phyloP scores from a whole-genome alignment of 2,888 invertebrate species.

The Protophormia terraenovae region DNA sequence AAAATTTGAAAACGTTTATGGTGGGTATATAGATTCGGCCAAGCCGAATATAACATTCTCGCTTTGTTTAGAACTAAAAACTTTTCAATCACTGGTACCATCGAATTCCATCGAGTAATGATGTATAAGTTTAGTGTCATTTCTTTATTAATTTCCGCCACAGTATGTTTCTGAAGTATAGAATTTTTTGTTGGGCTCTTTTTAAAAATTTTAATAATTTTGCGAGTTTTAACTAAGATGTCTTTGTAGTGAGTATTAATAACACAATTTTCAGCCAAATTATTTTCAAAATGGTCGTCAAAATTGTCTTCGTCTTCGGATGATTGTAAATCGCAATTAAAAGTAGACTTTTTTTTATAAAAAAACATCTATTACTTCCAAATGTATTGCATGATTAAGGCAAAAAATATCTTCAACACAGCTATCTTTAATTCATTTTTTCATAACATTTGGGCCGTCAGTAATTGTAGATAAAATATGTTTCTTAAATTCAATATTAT shows the following conservation, averaged over 20 bases:
- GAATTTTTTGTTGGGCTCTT: no score
- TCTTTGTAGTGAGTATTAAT: no score
- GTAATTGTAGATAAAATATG: not conserved
- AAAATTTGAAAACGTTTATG: no score
- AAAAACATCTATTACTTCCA: not conserved
- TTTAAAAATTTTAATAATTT: no score
- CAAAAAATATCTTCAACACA: constrained; percentile 6
- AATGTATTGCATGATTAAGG: constrained; percentile 1
- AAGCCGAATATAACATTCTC: no score
- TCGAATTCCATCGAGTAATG: constrained; percentile 13
- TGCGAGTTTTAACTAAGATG: no score
- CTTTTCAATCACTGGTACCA: constrained; percentile 11
- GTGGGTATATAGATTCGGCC: no score
- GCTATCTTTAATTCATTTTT: not conserved
- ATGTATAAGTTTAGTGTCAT: not conserved
- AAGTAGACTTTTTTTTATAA: no score
- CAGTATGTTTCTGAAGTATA: not conserved
- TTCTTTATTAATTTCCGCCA: constrained; percentile 3
- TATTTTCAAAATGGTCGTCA: no score
- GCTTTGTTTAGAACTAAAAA: not conserved
- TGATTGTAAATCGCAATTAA: no score
- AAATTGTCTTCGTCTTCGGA: no score
- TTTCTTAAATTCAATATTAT: not conserved
- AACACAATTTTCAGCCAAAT: no score
- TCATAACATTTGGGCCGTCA: not conserved